phyloP scores from a whole-genome alignment of 2,888 invertebrate genomes.

The Phyllotreta cruciferae region DNA sequence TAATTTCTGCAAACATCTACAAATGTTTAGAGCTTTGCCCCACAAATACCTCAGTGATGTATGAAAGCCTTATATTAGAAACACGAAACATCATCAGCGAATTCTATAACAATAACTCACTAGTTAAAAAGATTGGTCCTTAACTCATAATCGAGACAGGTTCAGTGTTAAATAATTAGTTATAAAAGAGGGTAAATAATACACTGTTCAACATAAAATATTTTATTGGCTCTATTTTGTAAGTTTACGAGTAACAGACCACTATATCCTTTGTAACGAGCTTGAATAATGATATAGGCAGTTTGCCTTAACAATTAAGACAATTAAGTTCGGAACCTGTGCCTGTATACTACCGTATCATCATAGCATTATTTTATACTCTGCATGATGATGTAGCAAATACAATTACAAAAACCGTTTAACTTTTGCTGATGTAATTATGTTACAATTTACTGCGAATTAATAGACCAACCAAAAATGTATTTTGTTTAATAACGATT shows the following conservation, averaged over 20 bases:
- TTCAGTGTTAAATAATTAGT: constrained; percentile 24
- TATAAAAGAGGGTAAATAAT: constrained; percentile 26
- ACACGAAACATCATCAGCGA: background rate
- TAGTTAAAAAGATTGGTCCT: constrained; percentile 15
- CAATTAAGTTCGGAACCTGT: constrained; percentile 23
- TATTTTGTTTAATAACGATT: no score
- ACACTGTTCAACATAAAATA: constrained; percentile 26
- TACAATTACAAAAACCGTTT: constrained; percentile 25
- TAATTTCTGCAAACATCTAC: no score
- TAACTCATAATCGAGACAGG: constrained; percentile 15
- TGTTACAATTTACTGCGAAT: background rate
- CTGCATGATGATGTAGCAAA: background rate
- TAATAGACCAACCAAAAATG: no score
- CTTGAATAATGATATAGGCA: constrained; percentile 22
- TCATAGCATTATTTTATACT: no score
- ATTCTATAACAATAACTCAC: constrained; percentile 21
- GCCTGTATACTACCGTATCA: background rate
- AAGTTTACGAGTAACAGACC: constrained; percentile 27
- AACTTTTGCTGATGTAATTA: constrained; percentile 33
- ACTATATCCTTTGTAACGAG: constrained; percentile 24
- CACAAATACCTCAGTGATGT: constrained; percentile 3
- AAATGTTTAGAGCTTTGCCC: no score
- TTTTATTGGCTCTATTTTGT: constrained; percentile 27
- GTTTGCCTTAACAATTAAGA: constrained; percentile 24
- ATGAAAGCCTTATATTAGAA: constrained; percentile 8